phyloP scores from a whole-genome alignment of 2,888 invertebrate species.

The Zele albiditarsus region DNA sequence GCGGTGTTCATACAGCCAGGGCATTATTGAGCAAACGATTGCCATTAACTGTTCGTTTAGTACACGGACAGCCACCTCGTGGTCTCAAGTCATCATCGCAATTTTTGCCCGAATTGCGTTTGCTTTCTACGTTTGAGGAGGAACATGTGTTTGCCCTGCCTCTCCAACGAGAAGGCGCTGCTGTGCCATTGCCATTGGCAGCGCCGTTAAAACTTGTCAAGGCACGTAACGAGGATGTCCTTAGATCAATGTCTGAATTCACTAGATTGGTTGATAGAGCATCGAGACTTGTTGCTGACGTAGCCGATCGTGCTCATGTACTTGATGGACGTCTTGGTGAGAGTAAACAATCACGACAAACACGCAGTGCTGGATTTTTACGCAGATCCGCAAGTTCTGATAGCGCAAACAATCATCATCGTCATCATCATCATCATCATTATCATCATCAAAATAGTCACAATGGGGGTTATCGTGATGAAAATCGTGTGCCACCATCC shows the following conservation, averaged over 20 bases:
- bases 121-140: conserved; percentile 89
- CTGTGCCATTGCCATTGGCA: conserved; percentile 88
- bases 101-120: conserved; percentile 88
- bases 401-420: conserved; percentile 72
- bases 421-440: conserved; percentile 74
- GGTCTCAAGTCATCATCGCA: conserved; percentile 87
- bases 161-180: conserved; percentile 83
- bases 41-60: conserved; percentile 92
- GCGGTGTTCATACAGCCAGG: conserved; percentile 93
- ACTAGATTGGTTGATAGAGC: conserved; percentile 86
- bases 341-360: conserved; percentile 65
- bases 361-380: conserved; percentile 72
- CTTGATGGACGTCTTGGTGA: conserved; percentile 88
- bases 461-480: conserved; percentile 74
- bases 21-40: conserved; percentile 91
- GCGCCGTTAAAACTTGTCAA: conserved; percentile 89
- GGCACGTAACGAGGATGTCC: conserved; percentile 87
- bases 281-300: conserved; percentile 82
- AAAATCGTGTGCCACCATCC: conserved; percentile 76
- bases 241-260: conserved; percentile 80
- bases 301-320: conserved; percentile 87
- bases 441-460: conserved; percentile 74
- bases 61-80: conserved; percentile 91
- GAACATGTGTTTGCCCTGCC: conserved; percentile 90
- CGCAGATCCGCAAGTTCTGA: conserved; percentile 87